Conservation (phyloP, 2,888 invertebrate genomes). For the Choreutis nemorana region DNA sequence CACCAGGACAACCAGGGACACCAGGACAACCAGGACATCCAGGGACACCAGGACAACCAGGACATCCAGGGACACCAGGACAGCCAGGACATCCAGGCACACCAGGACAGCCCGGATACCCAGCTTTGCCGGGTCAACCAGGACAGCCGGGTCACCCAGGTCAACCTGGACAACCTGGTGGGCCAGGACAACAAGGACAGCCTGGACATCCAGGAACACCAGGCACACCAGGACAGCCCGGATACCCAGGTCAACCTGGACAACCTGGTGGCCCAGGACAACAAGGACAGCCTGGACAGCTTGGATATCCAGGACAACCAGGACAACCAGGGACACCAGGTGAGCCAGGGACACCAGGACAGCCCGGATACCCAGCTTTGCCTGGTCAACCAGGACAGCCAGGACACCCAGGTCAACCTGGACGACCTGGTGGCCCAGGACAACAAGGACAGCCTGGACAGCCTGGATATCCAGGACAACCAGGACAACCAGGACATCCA, state of each 20-base stretch:
- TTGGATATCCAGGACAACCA: slow-evolving; percentile 5
- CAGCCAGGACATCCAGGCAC: slow-evolving; percentile 19
- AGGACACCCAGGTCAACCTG: slow-evolving; percentile 14
- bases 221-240: slow-evolving; percentile 28
- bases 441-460: slow-evolving; percentile 19
- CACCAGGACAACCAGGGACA: slow-evolving; percentile 11
- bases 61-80: slow-evolving; percentile 26
- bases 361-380: slow-evolving; percentile 5
- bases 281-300: slow-evolving; percentile 12
- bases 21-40: slow-evolving; percentile 11
- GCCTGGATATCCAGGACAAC: slow-evolving; percentile 14
- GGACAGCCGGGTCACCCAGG: slow-evolving; percentile 26
- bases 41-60: slow-evolving; percentile 13
- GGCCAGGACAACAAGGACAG: slow-evolving; percentile 8
- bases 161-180: slow-evolving; percentile 36
- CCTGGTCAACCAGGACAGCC: slow-evolving; percentile 7
- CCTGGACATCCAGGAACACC: slow-evolving; percentile 24
- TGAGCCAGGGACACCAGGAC: slow-evolving; percentile 6
- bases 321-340: slow-evolving; percentile 5
- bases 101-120: slow-evolving; percentile 12
- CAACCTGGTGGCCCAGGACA: slow-evolving; percentile 14
- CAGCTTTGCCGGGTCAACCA: slow-evolving; percentile 15
- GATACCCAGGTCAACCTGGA: slow-evolving; percentile 17
- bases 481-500: slow-evolving; percentile 16
- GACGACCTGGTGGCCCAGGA: slow-evolving; percentile 14